Base-by-base conservation (phyloP, 2,113 vertebrate genomes). In the Pterophyllum scalare region DNA sequence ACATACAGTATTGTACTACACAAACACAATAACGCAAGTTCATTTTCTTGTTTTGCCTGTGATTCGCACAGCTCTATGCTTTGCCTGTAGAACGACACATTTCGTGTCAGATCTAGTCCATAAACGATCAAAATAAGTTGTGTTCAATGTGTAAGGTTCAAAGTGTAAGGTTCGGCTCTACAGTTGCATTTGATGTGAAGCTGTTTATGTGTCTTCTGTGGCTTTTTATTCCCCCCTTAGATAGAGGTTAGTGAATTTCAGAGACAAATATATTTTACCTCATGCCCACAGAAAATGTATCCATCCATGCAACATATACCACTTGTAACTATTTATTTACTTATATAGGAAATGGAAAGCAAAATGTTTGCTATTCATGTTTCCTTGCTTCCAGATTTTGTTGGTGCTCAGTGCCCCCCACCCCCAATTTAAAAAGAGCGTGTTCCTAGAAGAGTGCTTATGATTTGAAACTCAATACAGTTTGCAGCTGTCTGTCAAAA, bases 401-500 rank as follows among this genome's bases (percentile, higher is more conserved):
- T 62, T 31, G 3, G 1, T 20, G 3, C 3, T 6, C 17, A 72
- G 17, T 28, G 40, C 20, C 28, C 31, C 20, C 28, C 20, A 5
- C 10, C 35, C 35, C 35, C 35, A 38, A 76, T 58, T 40, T 24
- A 38, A 43, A 76, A 43, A 20, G 15, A 70, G 43, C 65, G 28
- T 52, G 65, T 49, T 31, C 43, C 65, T 28, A 70, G 65, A 70
- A 70, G 43, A 20, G 65, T 70, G 35, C 10, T 13, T 28, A 56
- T 81, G 46, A 38, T 74, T 74, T 78, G 31, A 65, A 26, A 65
- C 17, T 65, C n/a, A 40, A 54, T 57, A 56, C 15, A 57, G 24
- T 57, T 43, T 64, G 46, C 49, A 62, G 60, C 33, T 79, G 14
- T 72, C 67, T 54, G 46, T 72, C 67, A 72, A 54, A 31, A 72